Percentiles rank a stretch among this genome's conserved stretches.
Conservation (phyloP, 2,888 invertebrate genomes). For the Melipona beecheii region DNA sequence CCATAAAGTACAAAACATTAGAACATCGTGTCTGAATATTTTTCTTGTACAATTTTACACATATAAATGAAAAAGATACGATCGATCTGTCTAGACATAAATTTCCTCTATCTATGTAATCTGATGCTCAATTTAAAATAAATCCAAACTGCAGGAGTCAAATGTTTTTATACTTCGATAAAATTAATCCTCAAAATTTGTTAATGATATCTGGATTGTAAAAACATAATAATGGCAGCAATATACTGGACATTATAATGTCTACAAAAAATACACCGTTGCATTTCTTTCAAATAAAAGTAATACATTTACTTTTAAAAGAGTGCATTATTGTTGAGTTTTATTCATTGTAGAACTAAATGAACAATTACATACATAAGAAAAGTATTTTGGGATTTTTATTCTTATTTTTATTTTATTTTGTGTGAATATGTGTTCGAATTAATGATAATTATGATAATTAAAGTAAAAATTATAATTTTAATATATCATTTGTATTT, state of each 20-base stretch:
- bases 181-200: conserved; percentile 43
- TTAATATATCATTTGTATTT: conserved; percentile 12
- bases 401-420: neutral
- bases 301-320: conserved; percentile 15
- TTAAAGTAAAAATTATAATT: neutral
- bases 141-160: conserved; percentile 31
- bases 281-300: conserved; percentile 16
- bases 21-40: conserved; percentile 19
- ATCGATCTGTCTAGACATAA: conserved; percentile 28
- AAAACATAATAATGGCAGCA: conserved; percentile 37
- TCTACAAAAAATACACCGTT: neutral
- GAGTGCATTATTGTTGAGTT: neutral
- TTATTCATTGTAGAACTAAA: neutral
- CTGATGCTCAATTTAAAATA: conserved; percentile 46
- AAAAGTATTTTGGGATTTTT: neutral
- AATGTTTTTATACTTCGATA: conserved; percentile 26
- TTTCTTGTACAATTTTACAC: conserved; percentile 27
- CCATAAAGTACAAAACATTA: conserved; percentile 44
- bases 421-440: neutral
- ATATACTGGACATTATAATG: conserved; percentile 27
- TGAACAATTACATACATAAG: too few relatives aligned
- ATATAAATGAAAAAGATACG: conserved; percentile 6
- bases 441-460: neutral
- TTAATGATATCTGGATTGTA: conserved; percentile 40
- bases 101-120: conserved; percentile 31